A percentile compares a stretch with the other conserved stretches of the same genome.
phyloP scores from a whole-genome alignment of 2,113 vertebrate genomes.

The Etia nguti region DNA sequence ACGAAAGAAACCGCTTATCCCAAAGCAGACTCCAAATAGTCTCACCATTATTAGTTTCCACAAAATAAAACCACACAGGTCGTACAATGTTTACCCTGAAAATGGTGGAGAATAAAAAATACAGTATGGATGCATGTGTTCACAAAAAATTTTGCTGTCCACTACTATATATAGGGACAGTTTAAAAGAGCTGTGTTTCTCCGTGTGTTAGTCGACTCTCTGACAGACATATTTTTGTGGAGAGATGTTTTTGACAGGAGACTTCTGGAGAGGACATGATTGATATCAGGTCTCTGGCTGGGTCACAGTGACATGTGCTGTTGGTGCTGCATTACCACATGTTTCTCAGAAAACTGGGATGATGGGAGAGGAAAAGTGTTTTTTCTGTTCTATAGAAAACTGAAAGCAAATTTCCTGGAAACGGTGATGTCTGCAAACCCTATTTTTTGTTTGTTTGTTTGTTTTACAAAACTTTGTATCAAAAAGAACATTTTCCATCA shows the following conservation, averaged over 20 bases:
- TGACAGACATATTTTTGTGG: neutral
- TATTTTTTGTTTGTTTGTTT: neutral
- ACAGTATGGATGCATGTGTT: neutral
- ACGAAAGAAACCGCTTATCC: neutral
- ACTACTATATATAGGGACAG: neutral
- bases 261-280: neutral
- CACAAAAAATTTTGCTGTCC: neutral
- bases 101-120: neutral
- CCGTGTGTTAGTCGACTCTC: neutral
- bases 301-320: neutral
- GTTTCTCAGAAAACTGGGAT: neutral
- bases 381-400: neutral
- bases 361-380: neutral
- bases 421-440: accelerated
- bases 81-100: neutral
- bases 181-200: neutral
- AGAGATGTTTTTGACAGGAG: neutral
- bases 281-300: neutral
- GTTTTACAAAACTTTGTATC: neutral
- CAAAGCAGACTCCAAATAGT: neutral
- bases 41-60: neutral
- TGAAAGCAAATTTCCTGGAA: neutral
- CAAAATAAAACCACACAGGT: neutral
- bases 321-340: neutral
- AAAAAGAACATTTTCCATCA: neutral